These are phyloP conservation scores for Perognathus longimembris DNA, from an alignment of 2,113 vertebrate species.

Conservation along the genomic window DNA sequence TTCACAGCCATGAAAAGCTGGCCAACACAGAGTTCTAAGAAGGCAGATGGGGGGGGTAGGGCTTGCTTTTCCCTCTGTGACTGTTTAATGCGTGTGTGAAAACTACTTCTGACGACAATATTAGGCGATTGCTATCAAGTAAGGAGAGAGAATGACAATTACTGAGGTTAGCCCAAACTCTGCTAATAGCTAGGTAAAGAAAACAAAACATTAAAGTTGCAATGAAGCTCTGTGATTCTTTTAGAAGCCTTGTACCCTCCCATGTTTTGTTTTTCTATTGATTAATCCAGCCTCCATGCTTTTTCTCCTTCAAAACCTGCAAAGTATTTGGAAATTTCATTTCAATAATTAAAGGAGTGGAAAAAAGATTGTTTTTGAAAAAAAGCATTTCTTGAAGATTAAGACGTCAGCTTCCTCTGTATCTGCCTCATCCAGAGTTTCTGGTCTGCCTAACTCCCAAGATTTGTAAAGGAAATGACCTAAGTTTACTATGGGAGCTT, in stretches of 20 bases:
- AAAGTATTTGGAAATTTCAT: background rate
- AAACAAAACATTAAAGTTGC: background rate
- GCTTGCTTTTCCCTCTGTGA: too few relatives aligned
- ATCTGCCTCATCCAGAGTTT: slow-evolving; percentile 62
- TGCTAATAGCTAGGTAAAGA: background rate
- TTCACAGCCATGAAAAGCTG: background rate
- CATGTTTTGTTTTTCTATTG: background rate
- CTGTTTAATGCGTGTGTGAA: background rate
- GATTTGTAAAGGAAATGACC: slow-evolving; percentile 84
- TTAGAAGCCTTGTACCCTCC: rapidly evolving
- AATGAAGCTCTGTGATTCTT: background rate
- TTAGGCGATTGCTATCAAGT: rapidly evolving
- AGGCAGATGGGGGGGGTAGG: too few relatives aligned
- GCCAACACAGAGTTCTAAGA: rapidly evolving
- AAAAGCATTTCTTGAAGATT: background rate
- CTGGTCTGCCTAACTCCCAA: slow-evolving; percentile 66
- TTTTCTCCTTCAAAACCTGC: background rate
- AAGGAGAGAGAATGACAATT: background rate
- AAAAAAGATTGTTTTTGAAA: too few relatives aligned
- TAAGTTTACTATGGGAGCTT: slow-evolving; percentile 74
- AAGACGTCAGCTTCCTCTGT: slow-evolving; percentile 64
- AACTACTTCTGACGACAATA: background rate
- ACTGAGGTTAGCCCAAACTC: background rate
- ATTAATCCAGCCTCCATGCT: background rate
- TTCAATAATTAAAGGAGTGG: background rate